Evolutionary conservation across 2,888 invertebrate species (phyloP).

Genomic region (Sminthurides aquaticus): DNA sequence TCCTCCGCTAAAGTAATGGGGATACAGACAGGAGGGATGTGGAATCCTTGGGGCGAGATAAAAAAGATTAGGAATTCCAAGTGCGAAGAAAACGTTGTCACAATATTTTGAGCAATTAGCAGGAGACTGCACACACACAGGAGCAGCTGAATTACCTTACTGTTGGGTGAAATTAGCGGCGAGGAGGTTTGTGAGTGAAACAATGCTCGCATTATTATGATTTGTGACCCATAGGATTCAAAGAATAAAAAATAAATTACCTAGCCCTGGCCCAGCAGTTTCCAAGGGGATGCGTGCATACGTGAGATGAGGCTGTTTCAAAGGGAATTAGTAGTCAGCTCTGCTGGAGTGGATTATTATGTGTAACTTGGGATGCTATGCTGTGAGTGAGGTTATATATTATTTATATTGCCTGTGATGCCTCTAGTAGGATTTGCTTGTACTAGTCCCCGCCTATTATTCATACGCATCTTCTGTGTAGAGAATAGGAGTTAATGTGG

Average conservation of each 20-base stretch:
- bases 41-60: not conserved
- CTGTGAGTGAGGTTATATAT: too few species aligned
- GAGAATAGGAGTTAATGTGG: too few species aligned
- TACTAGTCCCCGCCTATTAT: too few species aligned
- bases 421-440: too few species aligned
- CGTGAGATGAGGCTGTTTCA: too few species aligned
- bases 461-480: too few species aligned
- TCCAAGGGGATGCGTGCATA: too few species aligned
- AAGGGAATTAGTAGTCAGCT: not conserved
- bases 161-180: not conserved
- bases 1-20: not conserved
- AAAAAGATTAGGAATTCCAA: constrained; percentile 1
- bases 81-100: constrained; percentile 2
- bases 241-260: not conserved
- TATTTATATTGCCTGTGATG: not conserved
- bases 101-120: constrained; percentile 7
- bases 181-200: not conserved
- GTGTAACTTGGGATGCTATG: not conserved
- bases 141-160: constrained; percentile 2
- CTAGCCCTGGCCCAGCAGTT: too few species aligned
- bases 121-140: not conserved
- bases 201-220: constrained; percentile 21
- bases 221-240: constrained; percentile 12
- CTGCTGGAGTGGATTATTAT: not conserved
- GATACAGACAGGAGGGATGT: not conserved